Conservation (phyloP, 2,113 vertebrate genomes). For the Sander lucioperca region DNA sequence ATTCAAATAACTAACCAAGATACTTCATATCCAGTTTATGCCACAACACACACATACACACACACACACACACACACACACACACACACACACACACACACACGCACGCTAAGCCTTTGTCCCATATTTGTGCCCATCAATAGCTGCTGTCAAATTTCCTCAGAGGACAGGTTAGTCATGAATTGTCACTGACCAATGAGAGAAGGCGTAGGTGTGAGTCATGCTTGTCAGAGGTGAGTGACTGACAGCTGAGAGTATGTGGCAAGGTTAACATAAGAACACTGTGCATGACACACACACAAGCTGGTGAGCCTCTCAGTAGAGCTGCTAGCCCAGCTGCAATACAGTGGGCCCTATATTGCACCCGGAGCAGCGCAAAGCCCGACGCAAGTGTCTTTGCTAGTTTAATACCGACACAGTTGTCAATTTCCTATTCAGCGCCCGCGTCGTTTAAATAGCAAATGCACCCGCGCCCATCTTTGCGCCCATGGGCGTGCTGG, state of each 20-base stretch:
- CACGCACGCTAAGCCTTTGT: slow-evolving; percentile 31
- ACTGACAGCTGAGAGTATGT: slow-evolving; percentile 69
- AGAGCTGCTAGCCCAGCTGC: not conserved
- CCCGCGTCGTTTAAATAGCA: no score
- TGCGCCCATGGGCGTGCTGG: no score
- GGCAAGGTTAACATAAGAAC: slow-evolving; percentile 70
- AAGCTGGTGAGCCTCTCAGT: not conserved
- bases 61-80: slow-evolving; percentile 19
- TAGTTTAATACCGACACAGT: no score
- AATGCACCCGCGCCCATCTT: no score
- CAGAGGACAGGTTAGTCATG: slow-evolving; percentile 68
- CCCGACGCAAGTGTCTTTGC: no score
- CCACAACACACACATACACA: not conserved
- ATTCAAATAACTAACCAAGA: no score
- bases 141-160: slow-evolving; percentile 56
- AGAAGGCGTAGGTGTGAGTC: slow-evolving; percentile 59
- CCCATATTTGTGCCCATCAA: slow-evolving; percentile 49
- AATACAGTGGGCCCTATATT: no score
- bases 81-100: slow-evolving; percentile 29
- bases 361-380: no score
- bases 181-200: slow-evolving; percentile 58
- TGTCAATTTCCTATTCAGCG: no score
- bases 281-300: not conserved
- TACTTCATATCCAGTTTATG: no score
- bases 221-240: slow-evolving; percentile 62